Evolutionary conservation across 2,113 vertebrate species (phyloP), one percentile per base, ranked within the genome.

Genomic region (Pipa parva): DNA sequence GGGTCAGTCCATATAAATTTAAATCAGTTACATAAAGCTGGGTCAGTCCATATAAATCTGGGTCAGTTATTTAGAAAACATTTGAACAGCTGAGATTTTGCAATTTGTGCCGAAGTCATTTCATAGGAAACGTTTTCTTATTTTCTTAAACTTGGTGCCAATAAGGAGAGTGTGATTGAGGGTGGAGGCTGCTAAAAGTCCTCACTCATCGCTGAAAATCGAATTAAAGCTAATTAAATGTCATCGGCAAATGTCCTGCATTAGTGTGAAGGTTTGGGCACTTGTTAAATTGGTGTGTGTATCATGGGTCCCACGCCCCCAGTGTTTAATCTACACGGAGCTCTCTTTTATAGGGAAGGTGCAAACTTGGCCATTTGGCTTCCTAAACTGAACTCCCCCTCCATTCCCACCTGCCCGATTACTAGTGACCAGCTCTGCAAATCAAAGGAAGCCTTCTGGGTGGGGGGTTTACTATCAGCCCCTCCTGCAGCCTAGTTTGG

Each of bases 151-250:
- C n/a, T n/a, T n/a, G n/a, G n/a, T n/a, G n/a, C n/a, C n/a, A n/a
- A n/a, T n/a, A n/a, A n/a, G n/a, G n/a, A n/a, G n/a, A n/a, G n/a
- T n/a, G n/a, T n/a, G n/a, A n/a, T n/a, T n/a, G n/a, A n/a, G 24
- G 50, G 24, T 27, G 20, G 4, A 17, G 12, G 17, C 8, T 37
- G 33, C 33, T 13, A n/a, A 2, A 6, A 50, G 54, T 31, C 12
- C 13, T 1, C 13, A 2, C 7, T 11, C 17, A 42, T 42, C 39
- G n/a, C 25, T 36, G 36, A 68, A 65, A 78, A 77, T 73, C 74
- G 83, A 80, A 80, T 83, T 80, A 81, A 57, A 21, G 17, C 58
- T 74, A 76, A 84, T 82, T 80, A 80, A 36, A 78, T 69, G 49
- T 75, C 56, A 28, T 79, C 77, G 79, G 73, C 74, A 69, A 51